Percentiles rank a stretch among this genome's conserved stretches.
Evolutionary conservation across 2,113 vertebrate species (phyloP).

Genomic region (Picathartes gymnocephalus): DNA sequence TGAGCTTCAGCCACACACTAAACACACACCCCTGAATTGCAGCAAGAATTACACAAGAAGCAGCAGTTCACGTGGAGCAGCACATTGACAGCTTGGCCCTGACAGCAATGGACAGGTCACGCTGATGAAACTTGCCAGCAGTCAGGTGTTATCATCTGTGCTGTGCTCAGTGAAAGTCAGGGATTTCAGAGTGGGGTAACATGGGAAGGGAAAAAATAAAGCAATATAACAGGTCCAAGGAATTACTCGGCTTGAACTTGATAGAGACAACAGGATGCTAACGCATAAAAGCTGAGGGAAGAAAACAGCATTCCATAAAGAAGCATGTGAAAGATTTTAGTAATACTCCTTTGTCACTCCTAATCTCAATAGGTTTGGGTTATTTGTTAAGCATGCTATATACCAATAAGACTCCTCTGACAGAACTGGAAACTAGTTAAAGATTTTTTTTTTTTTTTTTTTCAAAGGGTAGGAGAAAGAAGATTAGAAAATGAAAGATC

Average conservation of each 20-base stretch:
- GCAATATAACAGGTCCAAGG: not conserved
- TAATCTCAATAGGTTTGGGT: not conserved
- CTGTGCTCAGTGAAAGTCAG: not conserved
- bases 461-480: not conserved
- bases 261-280: not conserved
- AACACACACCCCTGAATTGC: not conserved
- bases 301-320: not conserved
- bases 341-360: not conserved
- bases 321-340: not conserved
- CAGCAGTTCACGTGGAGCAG: not conserved
- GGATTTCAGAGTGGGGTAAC: not conserved
- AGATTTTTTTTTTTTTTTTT: not conserved
- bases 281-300: not conserved
- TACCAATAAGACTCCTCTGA: not conserved
- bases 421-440: not conserved
- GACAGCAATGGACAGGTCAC: not conserved
- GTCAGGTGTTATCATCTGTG: not conserved
- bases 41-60: not conserved
- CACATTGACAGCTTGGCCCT: not conserved
- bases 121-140: not conserved
- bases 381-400: not conserved
- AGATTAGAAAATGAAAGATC: not conserved
- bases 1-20: not conserved
- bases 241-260: not conserved
- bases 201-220: rapidly evolving